phyloP scores from a whole-genome alignment of 2,113 vertebrate species.

The Halcyon malimbica region DNA sequence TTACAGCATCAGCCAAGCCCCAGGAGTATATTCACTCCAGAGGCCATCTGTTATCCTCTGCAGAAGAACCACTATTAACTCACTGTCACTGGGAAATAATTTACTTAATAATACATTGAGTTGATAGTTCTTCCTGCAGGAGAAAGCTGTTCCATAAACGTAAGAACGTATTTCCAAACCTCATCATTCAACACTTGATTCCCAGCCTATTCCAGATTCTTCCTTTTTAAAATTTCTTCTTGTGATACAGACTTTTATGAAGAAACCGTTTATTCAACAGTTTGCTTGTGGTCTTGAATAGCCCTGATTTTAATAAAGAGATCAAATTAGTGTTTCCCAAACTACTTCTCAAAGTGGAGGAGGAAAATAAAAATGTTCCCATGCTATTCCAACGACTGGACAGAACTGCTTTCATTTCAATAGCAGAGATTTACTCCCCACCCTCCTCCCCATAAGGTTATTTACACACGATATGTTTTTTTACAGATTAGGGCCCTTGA shows the following conservation, averaged over 20 bases:
- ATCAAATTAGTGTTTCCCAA: neutral
- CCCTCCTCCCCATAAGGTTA: accelerated
- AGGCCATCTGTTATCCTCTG: slow-evolving; percentile 9
- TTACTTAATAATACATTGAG: neutral
- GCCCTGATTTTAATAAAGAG: neutral
- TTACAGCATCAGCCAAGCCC: neutral
- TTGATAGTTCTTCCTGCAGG: neutral
- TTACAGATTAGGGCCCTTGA: neutral
- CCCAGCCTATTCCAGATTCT: neutral
- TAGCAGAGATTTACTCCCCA: neutral
- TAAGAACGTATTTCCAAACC: neutral
- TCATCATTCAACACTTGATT: neutral
- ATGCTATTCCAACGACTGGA: neutral
- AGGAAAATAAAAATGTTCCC: neutral
- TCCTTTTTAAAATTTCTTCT: neutral
- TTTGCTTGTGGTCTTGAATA: neutral
- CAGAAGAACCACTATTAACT: slow-evolving; percentile 15
- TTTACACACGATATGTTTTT: neutral
- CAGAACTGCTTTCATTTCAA: neutral
- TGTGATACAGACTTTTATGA: neutral
- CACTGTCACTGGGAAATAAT: neutral
- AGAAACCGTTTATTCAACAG: neutral
- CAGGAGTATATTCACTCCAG: neutral
- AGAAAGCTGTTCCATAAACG: neutral
- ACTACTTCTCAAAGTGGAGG: neutral